Conservation (phyloP, 2,888 invertebrate species). For the Neria commutata region DNA sequence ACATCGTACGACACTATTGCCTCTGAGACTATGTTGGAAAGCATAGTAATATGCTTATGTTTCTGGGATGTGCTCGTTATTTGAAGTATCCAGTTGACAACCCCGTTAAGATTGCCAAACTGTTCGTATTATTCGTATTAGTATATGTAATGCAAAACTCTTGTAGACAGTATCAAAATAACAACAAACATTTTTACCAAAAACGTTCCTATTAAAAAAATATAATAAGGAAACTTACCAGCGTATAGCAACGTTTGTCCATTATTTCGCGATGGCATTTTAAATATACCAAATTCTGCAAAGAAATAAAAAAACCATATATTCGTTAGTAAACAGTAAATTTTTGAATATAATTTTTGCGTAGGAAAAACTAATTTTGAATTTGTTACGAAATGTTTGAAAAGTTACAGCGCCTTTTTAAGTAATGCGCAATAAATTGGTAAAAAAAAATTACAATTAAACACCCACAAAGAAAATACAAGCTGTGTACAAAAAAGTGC, state of each 20-base stretch:
- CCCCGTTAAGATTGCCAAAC: too few relatives aligned
- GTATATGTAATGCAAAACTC: too few relatives aligned
- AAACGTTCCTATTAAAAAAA: neutral
- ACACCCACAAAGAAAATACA: neutral
- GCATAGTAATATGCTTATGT: too few relatives aligned
- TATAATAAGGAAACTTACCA: conserved; percentile 39
- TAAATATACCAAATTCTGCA: conserved; percentile 45
- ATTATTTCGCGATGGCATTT: conserved; percentile 44
- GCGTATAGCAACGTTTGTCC: conserved; percentile 35
- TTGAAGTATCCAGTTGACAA: too few relatives aligned
- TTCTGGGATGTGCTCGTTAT: too few relatives aligned
- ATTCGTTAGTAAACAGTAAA: conserved; percentile 16
- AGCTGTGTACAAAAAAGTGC: neutral
- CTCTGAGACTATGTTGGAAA: too few relatives aligned
- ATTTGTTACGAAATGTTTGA: too few relatives aligned
- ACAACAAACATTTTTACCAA: neutral
- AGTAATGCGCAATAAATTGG: neutral
- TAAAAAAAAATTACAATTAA: neutral
- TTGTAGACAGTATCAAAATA: neutral
- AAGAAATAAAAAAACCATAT: conserved; percentile 30
- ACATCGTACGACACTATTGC: too few relatives aligned
- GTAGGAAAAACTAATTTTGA: conserved; percentile 16
- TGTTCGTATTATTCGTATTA: too few relatives aligned
- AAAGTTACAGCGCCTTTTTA: too few relatives aligned
- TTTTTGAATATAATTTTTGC: conserved; percentile 17